Base-by-base conservation (phyloP, 2,797 vertebrate species). In the Hyperoplus lanceolatus region DNA sequence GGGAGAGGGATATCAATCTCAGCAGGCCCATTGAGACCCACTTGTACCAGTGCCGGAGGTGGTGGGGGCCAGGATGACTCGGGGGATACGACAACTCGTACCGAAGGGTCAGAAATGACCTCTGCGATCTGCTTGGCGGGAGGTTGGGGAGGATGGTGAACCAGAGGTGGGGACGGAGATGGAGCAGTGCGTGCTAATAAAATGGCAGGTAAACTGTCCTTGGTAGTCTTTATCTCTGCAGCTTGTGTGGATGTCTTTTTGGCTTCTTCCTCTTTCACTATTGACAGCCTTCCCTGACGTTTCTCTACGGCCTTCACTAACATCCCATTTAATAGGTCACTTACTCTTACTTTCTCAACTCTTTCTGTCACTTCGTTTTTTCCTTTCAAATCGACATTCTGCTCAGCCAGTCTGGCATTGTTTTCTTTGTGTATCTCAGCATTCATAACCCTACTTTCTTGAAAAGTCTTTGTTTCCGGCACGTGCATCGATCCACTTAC, bases 61-160 rank as follows among this genome's bases (percentile, higher is more conserved):
- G 97, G 97, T 0, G 96, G 97, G 0, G 97, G 97, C 97, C 97
- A 97, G 83, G 75, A 82, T 0, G 92, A 75, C 12, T 96, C 96
- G 0, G 82, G 62, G 6, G 93, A 94, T 0, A 46, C 51, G 64
- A 75, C 8, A 48, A 87, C 71, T 55, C 78, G 79, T 6, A 57
- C 72, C 1, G 72, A 53, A 5, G 39, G 42, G 1, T 82, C 73
- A 15, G 78, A 86, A 15, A 84, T 58, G 29, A 76, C 81, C 14
- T 74, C 70, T 16, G 75, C 41, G 42, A 68, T 81, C 84, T 94
- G 96, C 89, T 92, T 95, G 13, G 56, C 60, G 0, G 93, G 93
- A 0, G 95, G 94, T 0, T 95, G 94, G 0, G 95, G 95, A 0
- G 95, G 95, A 14, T 89, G 94, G 74, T 96, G 95, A 51, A 93